Evolutionary conservation across 2,113 vertebrate species (phyloP).

Genomic region (Alces alces): DNA sequence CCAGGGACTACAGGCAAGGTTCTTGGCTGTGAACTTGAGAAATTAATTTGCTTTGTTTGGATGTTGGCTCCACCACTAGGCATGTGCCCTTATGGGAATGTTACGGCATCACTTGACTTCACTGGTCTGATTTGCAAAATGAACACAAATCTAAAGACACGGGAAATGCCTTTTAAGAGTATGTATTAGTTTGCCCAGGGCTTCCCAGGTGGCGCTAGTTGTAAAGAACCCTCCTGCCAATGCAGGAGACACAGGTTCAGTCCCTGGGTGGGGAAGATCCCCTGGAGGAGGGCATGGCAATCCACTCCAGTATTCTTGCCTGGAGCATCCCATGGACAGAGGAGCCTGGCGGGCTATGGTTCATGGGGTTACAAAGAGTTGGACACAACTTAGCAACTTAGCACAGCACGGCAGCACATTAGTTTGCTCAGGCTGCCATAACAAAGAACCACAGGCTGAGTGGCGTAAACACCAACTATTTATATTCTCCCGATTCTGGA

Average conservation of each 20-base stretch:
- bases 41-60: background rate
- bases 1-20: background rate
- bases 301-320: background rate
- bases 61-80: background rate
- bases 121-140: background rate
- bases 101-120: background rate
- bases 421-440: background rate
- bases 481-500: background rate
- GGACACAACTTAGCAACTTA: background rate
- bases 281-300: background rate
- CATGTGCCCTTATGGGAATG: background rate
- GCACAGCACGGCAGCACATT: background rate
- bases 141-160: background rate
- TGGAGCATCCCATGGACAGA: background rate
- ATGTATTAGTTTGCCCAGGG: background rate
- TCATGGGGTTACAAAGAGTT: background rate
- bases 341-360: background rate
- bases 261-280: background rate
- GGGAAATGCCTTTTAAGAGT: background rate
- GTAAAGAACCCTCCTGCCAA: background rate
- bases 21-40: background rate
- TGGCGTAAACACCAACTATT: background rate
- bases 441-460: background rate
- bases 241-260: background rate
- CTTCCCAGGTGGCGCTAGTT: background rate